Evolutionary conservation across 1,140 invertebrate species (phyloP).

Genomic region (Episyrphus balteatus): DNA sequence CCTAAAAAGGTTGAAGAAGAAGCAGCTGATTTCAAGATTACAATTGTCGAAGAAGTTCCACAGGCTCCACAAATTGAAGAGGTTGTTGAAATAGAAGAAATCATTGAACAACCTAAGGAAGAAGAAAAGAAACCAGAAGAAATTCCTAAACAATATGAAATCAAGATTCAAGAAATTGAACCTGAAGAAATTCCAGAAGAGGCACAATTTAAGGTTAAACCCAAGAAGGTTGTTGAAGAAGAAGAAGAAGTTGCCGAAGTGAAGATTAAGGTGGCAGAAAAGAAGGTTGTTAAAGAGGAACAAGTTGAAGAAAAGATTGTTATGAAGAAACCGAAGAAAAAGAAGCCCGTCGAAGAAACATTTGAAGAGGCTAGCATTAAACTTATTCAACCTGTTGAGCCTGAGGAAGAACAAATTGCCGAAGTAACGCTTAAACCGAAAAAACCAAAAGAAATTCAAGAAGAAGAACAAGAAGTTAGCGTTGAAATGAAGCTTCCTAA

Average conservation of each 20-base stretch:
- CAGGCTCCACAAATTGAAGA: neutral
- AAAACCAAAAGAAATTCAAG: constrained; percentile 21
- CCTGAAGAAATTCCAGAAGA: constrained; percentile 27
- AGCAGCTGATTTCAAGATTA: constrained; percentile 25
- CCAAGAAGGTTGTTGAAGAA: constrained; percentile 15
- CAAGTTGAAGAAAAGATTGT: constrained; percentile 23
- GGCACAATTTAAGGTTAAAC: constrained; percentile 17
- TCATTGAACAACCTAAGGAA: neutral
- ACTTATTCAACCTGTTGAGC: constrained; percentile 6
- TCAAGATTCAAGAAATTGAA: constrained; percentile 3
- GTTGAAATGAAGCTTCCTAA: constrained; percentile 23
- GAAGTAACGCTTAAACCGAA: constrained; percentile 34
- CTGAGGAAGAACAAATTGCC: constrained; percentile 27
- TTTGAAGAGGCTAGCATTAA: neutral
- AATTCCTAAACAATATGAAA: neutral
- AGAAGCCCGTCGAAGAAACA: constrained; percentile 14
- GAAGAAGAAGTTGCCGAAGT: constrained; percentile 13
- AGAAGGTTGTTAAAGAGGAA: constrained; percentile 13
- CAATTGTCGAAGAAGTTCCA: constrained; percentile 19
- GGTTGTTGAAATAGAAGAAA: neutral
- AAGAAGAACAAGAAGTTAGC: constrained; percentile 32
- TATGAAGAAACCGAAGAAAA: constrained; percentile 2
- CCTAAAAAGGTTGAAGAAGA: constrained; percentile 21
- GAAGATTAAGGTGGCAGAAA: constrained; percentile 10
- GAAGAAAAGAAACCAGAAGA: neutral